Percentiles rank a stretch among this genome's conserved stretches.
These are phyloP conservation scores for Bombus confusus DNA, from an alignment of 1,140 invertebrate species.

Conservation along the genomic window DNA sequence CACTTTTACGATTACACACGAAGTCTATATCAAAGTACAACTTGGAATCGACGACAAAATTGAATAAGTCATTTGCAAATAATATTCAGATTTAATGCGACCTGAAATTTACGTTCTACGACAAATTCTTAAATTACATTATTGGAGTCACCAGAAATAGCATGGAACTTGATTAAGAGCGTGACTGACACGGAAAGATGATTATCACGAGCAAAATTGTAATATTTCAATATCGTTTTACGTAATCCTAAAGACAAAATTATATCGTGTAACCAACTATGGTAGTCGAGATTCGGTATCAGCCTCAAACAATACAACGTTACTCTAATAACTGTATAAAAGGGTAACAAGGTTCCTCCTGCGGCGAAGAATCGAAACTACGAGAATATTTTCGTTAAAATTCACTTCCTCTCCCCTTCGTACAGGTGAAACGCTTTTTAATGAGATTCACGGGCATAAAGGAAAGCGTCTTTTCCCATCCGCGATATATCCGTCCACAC, in stretches of 20 bases:
- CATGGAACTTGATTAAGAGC: neutral
- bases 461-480: constrained; percentile 62
- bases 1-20: too few relatives aligned
- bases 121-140: neutral
- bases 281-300: neutral
- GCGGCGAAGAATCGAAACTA: constrained; percentile 19
- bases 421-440: constrained; percentile 63
- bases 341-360: neutral
- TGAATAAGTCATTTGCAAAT: neutral
- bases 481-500: constrained; percentile 36
- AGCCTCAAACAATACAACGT: neutral
- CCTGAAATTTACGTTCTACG: neutral
- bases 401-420: constrained; percentile 59
- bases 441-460: constrained; percentile 47
- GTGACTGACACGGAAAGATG: neutral
- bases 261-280: neutral
- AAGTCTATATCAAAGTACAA: neutral
- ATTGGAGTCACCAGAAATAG: neutral
- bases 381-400: constrained; percentile 49
- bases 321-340: constrained; percentile 1
- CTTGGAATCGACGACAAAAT: neutral
- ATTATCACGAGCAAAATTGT: neutral
- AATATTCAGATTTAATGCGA: too few relatives aligned
- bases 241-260: neutral
- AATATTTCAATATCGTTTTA: neutral